Percentiles rank a stretch among this genome's conserved stretches.
Evolutionary conservation across 2,888 invertebrate genomes (phyloP).

Genomic region (Drosophila diplacantha): DNA sequence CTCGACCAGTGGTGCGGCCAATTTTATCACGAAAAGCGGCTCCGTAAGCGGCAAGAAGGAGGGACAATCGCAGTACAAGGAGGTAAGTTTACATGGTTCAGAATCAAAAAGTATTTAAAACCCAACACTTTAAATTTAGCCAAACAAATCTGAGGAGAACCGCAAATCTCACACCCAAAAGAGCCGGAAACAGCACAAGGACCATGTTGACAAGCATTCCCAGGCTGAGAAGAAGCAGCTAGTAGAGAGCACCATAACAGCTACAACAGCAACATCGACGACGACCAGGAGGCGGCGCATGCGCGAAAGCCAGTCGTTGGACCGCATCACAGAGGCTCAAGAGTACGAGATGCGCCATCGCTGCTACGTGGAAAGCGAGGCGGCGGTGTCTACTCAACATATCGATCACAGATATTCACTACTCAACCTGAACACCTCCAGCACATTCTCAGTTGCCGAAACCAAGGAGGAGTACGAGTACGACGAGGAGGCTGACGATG

Average conservation of each 20-base stretch:
- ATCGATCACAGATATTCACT: slow-evolving; percentile 71
- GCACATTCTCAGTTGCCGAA: slow-evolving; percentile 72
- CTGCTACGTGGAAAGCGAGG: slow-evolving; percentile 42
- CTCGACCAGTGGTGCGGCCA: slow-evolving; percentile 66
- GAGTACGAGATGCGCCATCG: slow-evolving; percentile 80
- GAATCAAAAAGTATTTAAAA: not conserved
- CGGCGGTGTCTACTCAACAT: slow-evolving; percentile 50
- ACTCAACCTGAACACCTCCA: slow-evolving; percentile 67
- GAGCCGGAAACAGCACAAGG: slow-evolving; percentile 68
- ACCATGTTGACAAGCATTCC: slow-evolving; percentile 68
- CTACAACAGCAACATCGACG: slow-evolving; percentile 11
- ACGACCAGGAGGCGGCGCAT: slow-evolving; percentile 80
- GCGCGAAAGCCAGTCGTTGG: slow-evolving; percentile 89
- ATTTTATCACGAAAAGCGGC: slow-evolving; percentile 68
- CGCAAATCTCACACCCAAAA: slow-evolving; percentile 72
- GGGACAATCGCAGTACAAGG: slow-evolving; percentile 68
- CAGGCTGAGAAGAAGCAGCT: slow-evolving; percentile 56
- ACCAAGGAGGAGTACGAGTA: slow-evolving; percentile 67
- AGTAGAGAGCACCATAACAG: slow-evolving; percentile 30
- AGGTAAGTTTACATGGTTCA: slow-evolving; percentile 45
- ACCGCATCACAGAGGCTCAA: slow-evolving; percentile 91
- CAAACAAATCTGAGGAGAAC: slow-evolving; percentile 73
- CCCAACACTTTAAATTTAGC: slow-evolving; percentile 39
- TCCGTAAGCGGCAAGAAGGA: slow-evolving; percentile 71
- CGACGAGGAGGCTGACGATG: slow-evolving; percentile 41